A percentile compares a stretch with the other conserved stretches of the same genome.
Conservation (phyloP, 2,113 vertebrate species). For the Tursiops truncatus region DNA sequence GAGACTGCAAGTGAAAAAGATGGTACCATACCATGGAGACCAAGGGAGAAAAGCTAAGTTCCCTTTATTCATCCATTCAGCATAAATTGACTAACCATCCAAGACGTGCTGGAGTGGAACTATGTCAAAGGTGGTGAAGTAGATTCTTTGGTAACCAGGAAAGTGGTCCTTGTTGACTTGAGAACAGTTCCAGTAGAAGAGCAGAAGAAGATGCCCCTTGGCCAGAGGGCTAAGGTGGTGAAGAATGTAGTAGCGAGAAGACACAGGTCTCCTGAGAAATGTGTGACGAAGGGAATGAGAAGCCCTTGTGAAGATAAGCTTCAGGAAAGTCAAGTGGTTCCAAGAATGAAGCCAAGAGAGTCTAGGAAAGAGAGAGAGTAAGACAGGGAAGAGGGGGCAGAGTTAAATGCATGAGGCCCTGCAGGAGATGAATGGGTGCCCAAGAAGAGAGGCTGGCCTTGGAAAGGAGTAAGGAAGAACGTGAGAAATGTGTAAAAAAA, state of each 20-base stretch:
- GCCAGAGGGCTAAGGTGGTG: not conserved
- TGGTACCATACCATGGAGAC: not conserved
- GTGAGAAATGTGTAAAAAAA: not conserved
- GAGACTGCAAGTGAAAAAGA: not conserved
- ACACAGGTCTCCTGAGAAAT: not conserved
- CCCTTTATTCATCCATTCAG: not conserved
- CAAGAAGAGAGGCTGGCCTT: not conserved
- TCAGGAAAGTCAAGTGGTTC: not conserved
- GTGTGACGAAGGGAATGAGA: not conserved
- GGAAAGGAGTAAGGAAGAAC: not conserved
- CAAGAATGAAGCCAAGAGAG: not conserved
- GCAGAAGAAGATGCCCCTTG: not conserved
- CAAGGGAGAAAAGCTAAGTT: not conserved
- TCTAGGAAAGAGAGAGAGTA: too few species aligned
- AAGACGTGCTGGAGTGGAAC: not conserved
- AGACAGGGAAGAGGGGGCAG: not conserved
- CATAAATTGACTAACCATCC: not conserved
- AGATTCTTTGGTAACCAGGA: not conserved
- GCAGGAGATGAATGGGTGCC: not conserved
- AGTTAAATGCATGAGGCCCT: not conserved
- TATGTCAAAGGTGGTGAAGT: not conserved
- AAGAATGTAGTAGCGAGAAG: not conserved
- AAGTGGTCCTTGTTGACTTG: not conserved
- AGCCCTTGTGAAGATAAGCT: not conserved
- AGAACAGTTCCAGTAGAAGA: not conserved